Percentiles rank a stretch among this genome's conserved stretches.
These are phyloP conservation scores for Drosophila kambysellisi DNA, from an alignment of 2,888 invertebrate genomes.

Conservation along the genomic window DNA sequence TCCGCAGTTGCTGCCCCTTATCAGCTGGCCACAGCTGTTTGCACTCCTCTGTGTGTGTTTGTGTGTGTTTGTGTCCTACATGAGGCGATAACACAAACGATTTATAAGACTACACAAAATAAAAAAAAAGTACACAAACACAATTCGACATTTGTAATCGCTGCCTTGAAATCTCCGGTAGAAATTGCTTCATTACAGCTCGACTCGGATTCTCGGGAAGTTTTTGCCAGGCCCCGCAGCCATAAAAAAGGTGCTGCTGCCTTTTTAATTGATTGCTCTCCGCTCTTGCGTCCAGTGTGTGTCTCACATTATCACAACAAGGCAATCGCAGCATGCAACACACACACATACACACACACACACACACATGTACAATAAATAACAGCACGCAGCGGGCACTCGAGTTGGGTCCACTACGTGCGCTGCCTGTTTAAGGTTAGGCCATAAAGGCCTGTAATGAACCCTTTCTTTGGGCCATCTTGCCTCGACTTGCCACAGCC, in stretches of 20 bases:
- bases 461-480: constrained; percentile 62
- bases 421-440: constrained; percentile 57
- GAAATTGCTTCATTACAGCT: constrained; percentile 75
- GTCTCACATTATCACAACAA: constrained; percentile 75
- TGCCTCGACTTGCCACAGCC: constrained; percentile 22
- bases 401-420: constrained; percentile 51
- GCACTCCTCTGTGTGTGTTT: constrained; percentile 21
- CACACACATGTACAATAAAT: constrained; percentile 56
- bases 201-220: constrained; percentile 60
- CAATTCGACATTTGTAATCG: constrained; percentile 55
- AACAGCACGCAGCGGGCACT: constrained; percentile 67
- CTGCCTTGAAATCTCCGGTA: constrained; percentile 67
- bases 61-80: constrained; percentile 42
- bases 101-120: constrained; percentile 32
- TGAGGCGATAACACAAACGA: constrained; percentile 55
- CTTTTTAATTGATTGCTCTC: constrained; percentile 78
- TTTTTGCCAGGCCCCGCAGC: constrained; percentile 50
- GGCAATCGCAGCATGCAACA: constrained; percentile 58
- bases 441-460: constrained; percentile 67
- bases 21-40: constrained; percentile 40
- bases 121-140: constrained; percentile 9
- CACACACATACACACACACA: constrained; percentile 33
- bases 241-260: constrained; percentile 57
- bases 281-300: constrained; percentile 52
- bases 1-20: constrained; percentile 31